Evolutionary conservation across 2,797 vertebrate genomes (phyloP).

Genomic region (Thaleichthys pacificus): DNA sequence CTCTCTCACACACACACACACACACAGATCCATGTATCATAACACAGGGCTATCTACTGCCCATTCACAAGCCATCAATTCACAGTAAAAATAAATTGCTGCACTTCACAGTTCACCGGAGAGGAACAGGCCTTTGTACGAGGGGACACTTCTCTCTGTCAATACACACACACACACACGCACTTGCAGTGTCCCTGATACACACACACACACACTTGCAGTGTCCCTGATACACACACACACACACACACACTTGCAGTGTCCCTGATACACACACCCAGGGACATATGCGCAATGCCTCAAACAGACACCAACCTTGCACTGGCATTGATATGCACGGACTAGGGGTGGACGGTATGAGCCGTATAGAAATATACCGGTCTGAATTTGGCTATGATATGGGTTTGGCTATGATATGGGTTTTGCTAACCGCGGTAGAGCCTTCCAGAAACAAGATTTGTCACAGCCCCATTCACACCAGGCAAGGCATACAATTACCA

Average conservation of each 20-base stretch:
- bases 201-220: too few species aligned
- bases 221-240: neutral
- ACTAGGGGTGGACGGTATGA: too few species aligned
- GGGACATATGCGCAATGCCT: neutral
- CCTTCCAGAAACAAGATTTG: too few species aligned
- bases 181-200: neutral
- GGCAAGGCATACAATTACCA: too few species aligned
- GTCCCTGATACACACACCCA: neutral
- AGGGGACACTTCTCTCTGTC: conserved; percentile 31
- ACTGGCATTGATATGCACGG: neutral
- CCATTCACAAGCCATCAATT: conserved; percentile 53
- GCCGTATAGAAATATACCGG: too few species aligned
- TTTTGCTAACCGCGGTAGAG: too few species aligned
- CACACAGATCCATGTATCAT: conserved; percentile 50
- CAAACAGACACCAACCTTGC: neutral
- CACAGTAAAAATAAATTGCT: conserved; percentile 61
- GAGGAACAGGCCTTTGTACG: conserved; percentile 49
- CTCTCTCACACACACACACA: too few species aligned
- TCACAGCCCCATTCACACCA: too few species aligned
- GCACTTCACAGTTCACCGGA: conserved; percentile 69
- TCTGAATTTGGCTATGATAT: too few species aligned
- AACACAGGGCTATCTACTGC: conserved; percentile 48
- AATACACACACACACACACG: conserved; percentile 6
- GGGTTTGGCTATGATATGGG: too few species aligned
- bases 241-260: too few species aligned